Conservation (phyloP, 2,113 vertebrate genomes). For the Scolopax mira region DNA sequence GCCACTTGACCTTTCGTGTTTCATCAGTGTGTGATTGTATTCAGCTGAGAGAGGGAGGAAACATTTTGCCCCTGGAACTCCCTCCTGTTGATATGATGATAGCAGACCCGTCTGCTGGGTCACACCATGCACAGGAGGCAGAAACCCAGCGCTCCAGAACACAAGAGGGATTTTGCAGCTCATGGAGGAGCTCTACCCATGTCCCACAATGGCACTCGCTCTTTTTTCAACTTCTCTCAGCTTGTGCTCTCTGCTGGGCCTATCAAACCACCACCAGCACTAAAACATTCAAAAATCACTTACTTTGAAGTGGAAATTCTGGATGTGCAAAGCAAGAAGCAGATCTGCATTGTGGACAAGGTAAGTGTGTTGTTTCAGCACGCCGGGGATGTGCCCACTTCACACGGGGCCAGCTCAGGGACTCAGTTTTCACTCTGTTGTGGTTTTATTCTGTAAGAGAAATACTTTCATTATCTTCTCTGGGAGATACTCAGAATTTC, state of each 20-base stretch:
- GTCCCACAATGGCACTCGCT: conserved; percentile 50
- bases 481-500: neutral
- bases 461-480: neutral
- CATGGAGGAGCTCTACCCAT: conserved; percentile 15
- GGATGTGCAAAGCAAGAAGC: conserved; percentile 77
- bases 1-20: conserved; percentile 68
- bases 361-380: conserved; percentile 56
- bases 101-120: neutral
- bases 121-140: conserved; percentile 66
- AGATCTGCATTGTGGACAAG: conserved; percentile 82
- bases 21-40: conserved; percentile 38
- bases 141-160: conserved; percentile 15
- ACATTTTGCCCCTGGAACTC: conserved; percentile 4
- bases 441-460: neutral
- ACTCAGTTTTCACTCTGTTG: neutral
- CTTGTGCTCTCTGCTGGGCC: conserved; percentile 70
- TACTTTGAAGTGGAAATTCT: conserved; percentile 82
- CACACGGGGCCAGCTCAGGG: neutral
- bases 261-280: conserved; percentile 22
- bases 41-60: conserved; percentile 59
- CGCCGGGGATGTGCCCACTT: neutral
- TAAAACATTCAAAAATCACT: conserved; percentile 69
- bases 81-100: conserved; percentile 54
- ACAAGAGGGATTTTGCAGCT: conserved; percentile 13
- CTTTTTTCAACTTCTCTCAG: conserved; percentile 70